Evolutionary conservation across 2,888 invertebrate species (phyloP).

Genomic region (Eristalinus sepulchralis): DNA sequence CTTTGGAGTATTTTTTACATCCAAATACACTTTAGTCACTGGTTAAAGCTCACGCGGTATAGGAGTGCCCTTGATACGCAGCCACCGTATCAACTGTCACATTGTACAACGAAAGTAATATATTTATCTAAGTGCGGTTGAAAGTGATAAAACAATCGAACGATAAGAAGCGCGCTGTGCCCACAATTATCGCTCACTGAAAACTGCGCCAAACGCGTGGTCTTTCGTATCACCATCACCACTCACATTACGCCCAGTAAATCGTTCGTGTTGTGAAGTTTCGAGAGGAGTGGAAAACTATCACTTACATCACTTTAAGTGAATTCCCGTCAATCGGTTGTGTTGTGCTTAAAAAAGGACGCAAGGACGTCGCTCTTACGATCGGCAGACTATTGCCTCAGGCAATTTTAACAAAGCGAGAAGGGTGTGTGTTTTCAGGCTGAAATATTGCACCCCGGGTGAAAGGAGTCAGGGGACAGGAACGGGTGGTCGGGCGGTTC

Average conservation of each 20-base stretch:
- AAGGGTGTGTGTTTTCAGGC: slow-evolving; percentile 33
- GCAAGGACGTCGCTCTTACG: background rate
- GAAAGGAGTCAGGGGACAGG: background rate
- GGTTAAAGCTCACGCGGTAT: slow-evolving; percentile 62
- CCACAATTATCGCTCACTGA: background rate
- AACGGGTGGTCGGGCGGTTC: slow-evolving; percentile 9
- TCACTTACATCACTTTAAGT: slow-evolving; percentile 56
- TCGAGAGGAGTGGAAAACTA: background rate
- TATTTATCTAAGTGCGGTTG: background rate
- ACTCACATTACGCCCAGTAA: background rate
- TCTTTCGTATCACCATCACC: too few relatives aligned
- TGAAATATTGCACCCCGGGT: slow-evolving; percentile 30
- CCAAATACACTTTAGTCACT: slow-evolving; percentile 61
- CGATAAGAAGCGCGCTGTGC: background rate
- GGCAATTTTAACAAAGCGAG: background rate
- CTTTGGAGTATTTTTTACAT: slow-evolving; percentile 50
- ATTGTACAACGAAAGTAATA: slow-evolving; percentile 1
- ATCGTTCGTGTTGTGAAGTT: background rate
- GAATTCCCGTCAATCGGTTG: slow-evolving; percentile 15
- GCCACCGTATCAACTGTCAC: slow-evolving; percentile 1
- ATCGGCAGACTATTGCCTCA: background rate
- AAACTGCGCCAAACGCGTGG: background rate
- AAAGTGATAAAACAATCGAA: background rate
- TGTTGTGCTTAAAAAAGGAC: slow-evolving; percentile 35
- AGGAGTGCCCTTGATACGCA: slow-evolving; percentile 45